A percentile compares a stretch with the other conserved stretches of the same genome.
Conservation (phyloP, 2,888 invertebrate species). For the Dilophus febrilis region DNA sequence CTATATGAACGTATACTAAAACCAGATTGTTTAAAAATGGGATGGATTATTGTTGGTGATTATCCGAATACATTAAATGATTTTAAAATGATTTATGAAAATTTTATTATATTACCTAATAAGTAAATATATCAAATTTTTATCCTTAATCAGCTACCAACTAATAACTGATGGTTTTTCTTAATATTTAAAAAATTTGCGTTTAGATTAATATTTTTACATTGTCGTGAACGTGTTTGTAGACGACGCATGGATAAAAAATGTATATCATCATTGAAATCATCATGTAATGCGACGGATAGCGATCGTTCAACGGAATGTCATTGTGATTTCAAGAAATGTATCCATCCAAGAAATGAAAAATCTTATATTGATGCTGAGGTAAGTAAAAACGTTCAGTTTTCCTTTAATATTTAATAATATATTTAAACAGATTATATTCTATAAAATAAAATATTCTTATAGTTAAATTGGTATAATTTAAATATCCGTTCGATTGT, state of each 20-base stretch:
- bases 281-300: too few relatives aligned
- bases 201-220: constrained; percentile 18
- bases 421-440: too few relatives aligned
- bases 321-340: neutral
- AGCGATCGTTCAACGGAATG: too few relatives aligned
- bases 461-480: neutral
- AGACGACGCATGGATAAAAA: constrained; percentile 16
- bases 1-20: constrained; percentile 20
- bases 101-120: constrained; percentile 38
- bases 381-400: neutral
- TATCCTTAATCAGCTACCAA: neutral
- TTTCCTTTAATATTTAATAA: too few relatives aligned
- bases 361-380: neutral
- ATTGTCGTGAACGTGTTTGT: constrained; percentile 18
- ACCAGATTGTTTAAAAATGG: constrained; percentile 34
- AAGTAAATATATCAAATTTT: constrained; percentile 26
- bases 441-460: neutral
- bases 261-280: too few relatives aligned
- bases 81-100: constrained; percentile 33
- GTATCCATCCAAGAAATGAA: neutral
- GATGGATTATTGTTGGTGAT: constrained; percentile 42
- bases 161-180: neutral
- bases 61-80: constrained; percentile 37
- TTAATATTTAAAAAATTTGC: neutral
- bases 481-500: neutral